phyloP scores from a whole-genome alignment of 2,888 invertebrate genomes.

The Trichopria drosophilae region DNA sequence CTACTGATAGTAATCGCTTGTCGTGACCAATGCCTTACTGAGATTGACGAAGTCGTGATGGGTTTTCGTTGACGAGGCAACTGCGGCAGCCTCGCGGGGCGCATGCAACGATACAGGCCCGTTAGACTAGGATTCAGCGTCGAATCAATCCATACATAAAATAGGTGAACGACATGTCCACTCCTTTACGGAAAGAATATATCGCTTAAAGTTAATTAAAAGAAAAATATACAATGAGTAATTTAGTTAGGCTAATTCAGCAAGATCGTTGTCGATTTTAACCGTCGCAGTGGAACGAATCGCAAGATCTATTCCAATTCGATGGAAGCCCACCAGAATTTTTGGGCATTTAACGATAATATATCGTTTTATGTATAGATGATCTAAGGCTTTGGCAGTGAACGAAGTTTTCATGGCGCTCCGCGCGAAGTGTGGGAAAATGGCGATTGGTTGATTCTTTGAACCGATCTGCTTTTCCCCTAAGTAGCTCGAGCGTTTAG shows the following conservation, averaged over 20 bases:
- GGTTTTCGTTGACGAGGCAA: constrained; percentile 36
- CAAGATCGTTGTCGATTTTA: too few relatives aligned
- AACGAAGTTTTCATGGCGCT: constrained; percentile 47
- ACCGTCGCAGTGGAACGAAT: too few relatives aligned
- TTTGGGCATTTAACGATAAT: constrained; percentile 31
- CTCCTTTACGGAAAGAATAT: too few relatives aligned
- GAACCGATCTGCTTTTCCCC: constrained; percentile 26
- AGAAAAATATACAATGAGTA: too few relatives aligned
- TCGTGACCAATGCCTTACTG: constrained; percentile 35
- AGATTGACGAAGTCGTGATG: constrained; percentile 36
- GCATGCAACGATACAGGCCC: constrained; percentile 44
- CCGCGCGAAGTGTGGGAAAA: constrained; percentile 34
- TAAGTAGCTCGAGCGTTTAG: too few relatives aligned
- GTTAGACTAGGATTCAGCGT: constrained; percentile 56
- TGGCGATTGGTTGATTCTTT: constrained; percentile 17
- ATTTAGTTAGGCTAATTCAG: too few relatives aligned
- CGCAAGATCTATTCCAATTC: too few relatives aligned
- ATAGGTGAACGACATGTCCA: too few relatives aligned
- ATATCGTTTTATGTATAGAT: constrained; percentile 54
- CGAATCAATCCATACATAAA: constrained; percentile 54
- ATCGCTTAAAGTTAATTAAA: too few relatives aligned
- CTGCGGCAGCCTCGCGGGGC: constrained; percentile 38
- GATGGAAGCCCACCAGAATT: constrained; percentile 27
- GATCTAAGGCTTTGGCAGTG: constrained; percentile 59
- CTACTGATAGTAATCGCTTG: too few relatives aligned